A percentile compares a stretch with the other conserved stretches of the same genome.
phyloP scores from a whole-genome alignment of 1,140 invertebrate species.

The Hylaeus volcanicus region DNA sequence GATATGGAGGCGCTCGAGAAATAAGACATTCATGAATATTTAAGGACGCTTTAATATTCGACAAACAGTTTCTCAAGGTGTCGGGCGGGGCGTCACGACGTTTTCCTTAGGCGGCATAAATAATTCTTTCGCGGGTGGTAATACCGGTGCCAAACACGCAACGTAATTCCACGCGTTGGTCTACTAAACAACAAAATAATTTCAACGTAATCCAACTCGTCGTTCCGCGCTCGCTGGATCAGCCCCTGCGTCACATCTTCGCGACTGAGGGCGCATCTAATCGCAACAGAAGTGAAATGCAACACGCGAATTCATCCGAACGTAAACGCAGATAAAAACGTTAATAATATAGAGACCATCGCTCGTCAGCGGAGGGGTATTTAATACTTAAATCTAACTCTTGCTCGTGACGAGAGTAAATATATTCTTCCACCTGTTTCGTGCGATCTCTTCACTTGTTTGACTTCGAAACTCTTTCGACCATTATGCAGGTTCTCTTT shows the following conservation, averaged over 20 bases:
- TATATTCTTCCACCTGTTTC: too few relatives aligned
- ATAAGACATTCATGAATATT: slow-evolving; percentile 58
- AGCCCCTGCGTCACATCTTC: neutral
- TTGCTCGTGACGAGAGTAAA: too few relatives aligned
- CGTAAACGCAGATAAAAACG: slow-evolving; percentile 1
- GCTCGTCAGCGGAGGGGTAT: too few relatives aligned
- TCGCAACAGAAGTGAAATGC: neutral
- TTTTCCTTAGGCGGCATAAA: slow-evolving; percentile 20
- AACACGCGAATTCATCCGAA: neutral
- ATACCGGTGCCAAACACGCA: neutral
- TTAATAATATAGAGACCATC: slow-evolving; percentile 34
- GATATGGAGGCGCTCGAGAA: slow-evolving; percentile 20
- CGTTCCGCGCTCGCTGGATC: neutral
- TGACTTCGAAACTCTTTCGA: too few relatives aligned
- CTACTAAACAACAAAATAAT: slow-evolving; percentile 20
- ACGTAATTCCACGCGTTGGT: neutral
- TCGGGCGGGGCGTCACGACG: slow-evolving; percentile 19
- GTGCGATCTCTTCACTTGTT: too few relatives aligned
- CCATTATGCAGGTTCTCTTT: too few relatives aligned
- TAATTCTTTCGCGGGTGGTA: slow-evolving; percentile 3
- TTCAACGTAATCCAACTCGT: neutral
- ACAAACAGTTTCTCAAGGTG: slow-evolving; percentile 34
- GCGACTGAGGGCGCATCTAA: neutral
- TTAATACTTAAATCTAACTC: too few relatives aligned
- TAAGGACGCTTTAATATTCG: slow-evolving; percentile 51